Evolutionary conservation across 2,113 vertebrate species (phyloP).

Genomic region (Laticauda colubrina): DNA sequence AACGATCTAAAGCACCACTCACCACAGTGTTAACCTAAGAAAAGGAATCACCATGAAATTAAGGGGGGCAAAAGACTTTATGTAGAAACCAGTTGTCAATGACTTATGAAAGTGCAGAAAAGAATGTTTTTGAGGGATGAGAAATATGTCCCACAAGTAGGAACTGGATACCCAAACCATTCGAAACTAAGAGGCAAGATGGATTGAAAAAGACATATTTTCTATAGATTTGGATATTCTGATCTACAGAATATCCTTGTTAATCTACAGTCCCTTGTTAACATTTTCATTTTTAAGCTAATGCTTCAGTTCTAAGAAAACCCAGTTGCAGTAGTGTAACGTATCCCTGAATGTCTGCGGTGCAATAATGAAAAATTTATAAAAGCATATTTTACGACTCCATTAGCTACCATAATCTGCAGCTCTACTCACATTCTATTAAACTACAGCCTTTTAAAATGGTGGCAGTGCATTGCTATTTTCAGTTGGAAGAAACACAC

Average conservation of each 20-base stretch:
- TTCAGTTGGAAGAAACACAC: not conserved
- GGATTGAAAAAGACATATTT: not conserved
- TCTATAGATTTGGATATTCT: not conserved
- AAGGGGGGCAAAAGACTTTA: fast-evolving
- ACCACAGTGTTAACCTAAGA: conserved; percentile 94
- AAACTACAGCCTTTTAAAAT: not conserved
- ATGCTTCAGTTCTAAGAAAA: not conserved
- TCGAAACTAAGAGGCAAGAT: not conserved
- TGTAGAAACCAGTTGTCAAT: fast-evolving
- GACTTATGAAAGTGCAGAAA: not conserved
- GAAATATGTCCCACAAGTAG: not conserved
- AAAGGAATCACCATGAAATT: conserved; percentile 12
- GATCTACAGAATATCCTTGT: not conserved
- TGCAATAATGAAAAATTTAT: not conserved
- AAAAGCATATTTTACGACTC: not conserved
- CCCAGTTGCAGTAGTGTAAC: fast-evolving
- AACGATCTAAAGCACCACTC: conserved; percentile 90
- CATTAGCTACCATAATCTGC: too few relatives aligned
- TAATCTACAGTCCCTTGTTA: not conserved
- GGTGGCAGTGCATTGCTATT: not conserved
- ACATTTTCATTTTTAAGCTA: not conserved
- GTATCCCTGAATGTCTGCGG: not conserved
- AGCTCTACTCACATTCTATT: not conserved
- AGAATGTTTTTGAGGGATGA: not conserved
- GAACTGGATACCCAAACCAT: not conserved